phyloP scores from a whole-genome alignment of 2,113 vertebrate genomes.

The Scophthalmus maximus region DNA sequence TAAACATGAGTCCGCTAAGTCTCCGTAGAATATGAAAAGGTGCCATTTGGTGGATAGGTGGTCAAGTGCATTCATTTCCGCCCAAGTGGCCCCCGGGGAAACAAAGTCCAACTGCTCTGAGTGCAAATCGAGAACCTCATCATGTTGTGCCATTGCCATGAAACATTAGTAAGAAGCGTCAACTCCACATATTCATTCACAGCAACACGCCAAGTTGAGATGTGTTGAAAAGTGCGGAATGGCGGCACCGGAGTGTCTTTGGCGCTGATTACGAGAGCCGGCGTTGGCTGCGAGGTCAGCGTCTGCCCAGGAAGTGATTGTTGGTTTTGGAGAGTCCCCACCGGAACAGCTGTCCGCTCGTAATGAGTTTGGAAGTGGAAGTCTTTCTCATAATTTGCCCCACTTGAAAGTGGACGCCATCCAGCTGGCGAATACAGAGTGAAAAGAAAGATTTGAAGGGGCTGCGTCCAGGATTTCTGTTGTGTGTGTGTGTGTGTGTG shows the following conservation, averaged over 20 bases:
- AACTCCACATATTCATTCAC: background rate
- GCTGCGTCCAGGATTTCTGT: conserved; percentile 1
- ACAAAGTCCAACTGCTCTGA: background rate
- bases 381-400: conserved; percentile 47
- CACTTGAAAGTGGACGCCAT: conserved; percentile 36
- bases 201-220: conserved; percentile 47
- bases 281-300: conserved; percentile 46
- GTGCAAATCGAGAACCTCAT: conserved; percentile 24
- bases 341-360: conserved; percentile 69
- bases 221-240: conserved; percentile 24
- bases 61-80: conserved; percentile 51
- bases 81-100: conserved; percentile 30
- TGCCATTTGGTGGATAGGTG: conserved; percentile 34
- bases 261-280: background rate
- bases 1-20: conserved; percentile 59
- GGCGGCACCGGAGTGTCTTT: conserved; percentile 14
- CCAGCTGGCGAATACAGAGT: conserved; percentile 48
- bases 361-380: conserved; percentile 73
- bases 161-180: conserved; percentile 16
- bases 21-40: conserved; percentile 30
- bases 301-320: conserved; percentile 56
- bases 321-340: conserved; percentile 67
- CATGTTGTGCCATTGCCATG: conserved; percentile 14
- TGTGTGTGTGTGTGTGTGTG: background rate
- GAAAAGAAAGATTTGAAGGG: conserved; percentile 20